Base-by-base conservation (phyloP, 2,113 vertebrate genomes). In the Hassar affinis region DNA sequence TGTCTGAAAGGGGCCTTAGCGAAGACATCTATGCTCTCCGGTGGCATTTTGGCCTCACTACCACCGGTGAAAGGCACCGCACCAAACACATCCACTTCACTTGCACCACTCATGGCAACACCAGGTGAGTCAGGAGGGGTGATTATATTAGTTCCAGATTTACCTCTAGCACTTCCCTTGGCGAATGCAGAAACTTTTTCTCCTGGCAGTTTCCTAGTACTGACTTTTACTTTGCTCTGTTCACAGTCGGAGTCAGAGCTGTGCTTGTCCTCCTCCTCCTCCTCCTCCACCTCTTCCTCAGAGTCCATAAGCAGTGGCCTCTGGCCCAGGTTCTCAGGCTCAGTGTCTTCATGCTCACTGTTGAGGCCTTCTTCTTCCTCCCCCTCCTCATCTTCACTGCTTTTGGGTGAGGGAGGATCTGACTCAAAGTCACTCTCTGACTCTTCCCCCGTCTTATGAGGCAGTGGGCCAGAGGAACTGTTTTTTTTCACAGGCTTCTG, bases 361-460 rank as follows among this genome's bases (percentile, higher is more conserved):
- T 96, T 97, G 81, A 96, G 93, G 18, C 89, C 93, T 74, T 97
- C 98, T 0, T 98, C 97, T 45, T 99, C 96, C 22, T 98, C 97
- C n/a, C n/a, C 81, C 82, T 93, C 93, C 0, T 93, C 92, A 0
- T 99, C 98, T 86, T 98, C 97, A 0, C 98, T 99, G 91, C 98
- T 99, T 89, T 97, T 98, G 0, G 97, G 96, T 49, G 98, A 98
- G 6, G 97, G 96, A 17, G 98, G 96, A 79, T 99, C 98, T 0
- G 98, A 99, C 80, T 99, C 98, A 47, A 99, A 99, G 87, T 99
- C 98, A 30, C 98, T 99, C 85, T 99, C 98, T 0, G 97, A 98
- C 30, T 98, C 96, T 0, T 96, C 95, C 0, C 89, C 91, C 1
- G 91, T 86, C 89, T 92, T 93, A 1, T 89, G 89, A 79, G 68